Percentiles rank a stretch among this genome's conserved stretches.
phyloP scores from a whole-genome alignment of 2,113 vertebrate genomes.

The Leiothrix lutea region DNA sequence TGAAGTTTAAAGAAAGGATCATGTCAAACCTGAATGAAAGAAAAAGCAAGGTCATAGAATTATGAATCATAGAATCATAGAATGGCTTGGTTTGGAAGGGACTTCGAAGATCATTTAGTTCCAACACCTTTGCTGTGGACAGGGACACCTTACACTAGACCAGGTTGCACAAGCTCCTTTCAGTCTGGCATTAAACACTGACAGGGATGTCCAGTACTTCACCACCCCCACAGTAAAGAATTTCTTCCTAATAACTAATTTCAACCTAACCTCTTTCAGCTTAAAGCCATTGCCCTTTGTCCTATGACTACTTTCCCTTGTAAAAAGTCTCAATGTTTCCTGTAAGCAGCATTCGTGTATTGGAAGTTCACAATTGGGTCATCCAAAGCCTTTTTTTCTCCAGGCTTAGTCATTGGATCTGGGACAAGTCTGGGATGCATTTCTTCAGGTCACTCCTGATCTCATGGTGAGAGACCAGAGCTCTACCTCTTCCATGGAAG shows the following conservation, averaged over 20 bases:
- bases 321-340: neutral
- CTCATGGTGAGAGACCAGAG: neutral
- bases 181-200: neutral
- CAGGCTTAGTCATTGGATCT: neutral
- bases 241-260: neutral
- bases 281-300: neutral
- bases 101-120: neutral
- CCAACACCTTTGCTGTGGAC: neutral
- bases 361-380: neutral
- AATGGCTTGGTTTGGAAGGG: neutral
- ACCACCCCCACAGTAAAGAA: neutral
- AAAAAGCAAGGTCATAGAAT: neutral
- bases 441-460: neutral
- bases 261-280: neutral
- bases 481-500: neutral
- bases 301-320: too few species aligned
- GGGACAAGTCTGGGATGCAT: neutral
- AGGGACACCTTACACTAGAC: neutral
- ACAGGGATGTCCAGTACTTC: neutral
- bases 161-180: neutral
- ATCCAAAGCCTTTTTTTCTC: neutral
- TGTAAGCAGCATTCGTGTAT: neutral
- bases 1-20: neutral
- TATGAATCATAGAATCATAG: too few species aligned
- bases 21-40: neutral